Evolutionary conservation across 2,797 vertebrate genomes (phyloP), one percentile per base, ranked within the genome.

Genomic region (Alectoris magna): DNA sequence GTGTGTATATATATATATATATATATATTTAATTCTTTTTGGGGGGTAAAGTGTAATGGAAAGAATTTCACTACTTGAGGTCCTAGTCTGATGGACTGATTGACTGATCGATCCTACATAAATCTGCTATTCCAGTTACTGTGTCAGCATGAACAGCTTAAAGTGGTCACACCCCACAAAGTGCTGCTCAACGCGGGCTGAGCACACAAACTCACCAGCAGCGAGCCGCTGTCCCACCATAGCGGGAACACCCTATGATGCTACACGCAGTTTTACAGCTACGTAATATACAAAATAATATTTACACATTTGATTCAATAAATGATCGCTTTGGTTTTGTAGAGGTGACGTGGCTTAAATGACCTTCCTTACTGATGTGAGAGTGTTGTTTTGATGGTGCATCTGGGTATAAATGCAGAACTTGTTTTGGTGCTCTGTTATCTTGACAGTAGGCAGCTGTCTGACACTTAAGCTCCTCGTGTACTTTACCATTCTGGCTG

Each of bases 241-340:
- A 51, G 36, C 10, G 44, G 22, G 18, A 36, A n/a, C 3, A 36
- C 58, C 72, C 69, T 38, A 27, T 13, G n/a, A 23, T 26, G 51
- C 7, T 73, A 41, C 2, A 31, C 90, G 76, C 59, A 55, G 39
- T 60, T 49, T 58, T 55, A 80, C 77, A 83, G 6, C 41, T 41
- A 27, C 15, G 39, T 29, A 38, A 1, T 29, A 29, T 10, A 87
- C 36, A 70, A 29, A 55, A 12, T 3, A 9, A 6, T 4, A 43
- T 62, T 98, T 86, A 99, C 64, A 99, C 99, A 27, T 99, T 99
- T 1, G 99, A 99, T 96, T 99, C 99, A 91, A 99, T 98, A 98
- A 99, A 99, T 0, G 99, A 99, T 91, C 98, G 98, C 98, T 99
- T 99, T 99, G 99, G 99, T 98, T 99, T 99, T 82, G 98, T 97